A percentile compares a stretch with the other conserved stretches of the same genome.
Conservation (phyloP, 2,888 invertebrate genomes). For the Acholoe squamosa region DNA sequence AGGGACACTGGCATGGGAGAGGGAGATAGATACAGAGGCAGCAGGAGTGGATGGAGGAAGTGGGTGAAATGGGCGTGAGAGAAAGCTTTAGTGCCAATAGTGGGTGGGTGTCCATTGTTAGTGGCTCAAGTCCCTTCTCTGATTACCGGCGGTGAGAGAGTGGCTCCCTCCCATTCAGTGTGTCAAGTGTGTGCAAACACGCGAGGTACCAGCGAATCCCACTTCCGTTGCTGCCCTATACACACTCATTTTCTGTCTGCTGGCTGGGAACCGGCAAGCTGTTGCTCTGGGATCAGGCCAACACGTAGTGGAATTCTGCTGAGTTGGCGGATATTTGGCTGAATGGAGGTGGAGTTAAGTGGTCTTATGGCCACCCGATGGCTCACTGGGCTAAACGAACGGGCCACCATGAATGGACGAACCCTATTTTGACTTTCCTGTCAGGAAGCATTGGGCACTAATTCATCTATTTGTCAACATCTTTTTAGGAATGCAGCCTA, state of each 20-base stretch:
- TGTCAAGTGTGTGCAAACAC: slow-evolving; percentile 41
- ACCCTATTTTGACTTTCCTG: no score
- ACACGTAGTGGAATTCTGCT: background rate
- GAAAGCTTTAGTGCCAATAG: background rate
- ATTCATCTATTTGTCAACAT: no score
- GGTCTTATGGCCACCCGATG: background rate
- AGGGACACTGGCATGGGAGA: no score
- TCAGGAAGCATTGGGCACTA: no score
- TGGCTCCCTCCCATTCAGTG: background rate
- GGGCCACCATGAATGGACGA: no score
- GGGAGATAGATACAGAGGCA: no score
- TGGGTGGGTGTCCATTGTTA: background rate
- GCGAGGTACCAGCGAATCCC: slow-evolving; percentile 37
- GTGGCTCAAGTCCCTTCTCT: background rate
- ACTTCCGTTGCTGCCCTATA: background rate
- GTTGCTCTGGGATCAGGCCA: background rate
- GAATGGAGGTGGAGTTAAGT: background rate
- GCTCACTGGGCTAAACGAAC: no score
- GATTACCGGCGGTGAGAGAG: background rate
- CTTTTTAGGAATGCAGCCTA: no score
- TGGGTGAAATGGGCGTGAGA: background rate
- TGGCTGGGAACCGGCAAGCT: background rate
- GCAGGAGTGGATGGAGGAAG: no score
- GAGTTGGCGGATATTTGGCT: background rate
- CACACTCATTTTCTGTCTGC: background rate